A percentile compares a stretch with the other conserved stretches of the same genome.
Conservation (phyloP, 2,888 invertebrate species). For the Pyrochroa serraticornis region DNA sequence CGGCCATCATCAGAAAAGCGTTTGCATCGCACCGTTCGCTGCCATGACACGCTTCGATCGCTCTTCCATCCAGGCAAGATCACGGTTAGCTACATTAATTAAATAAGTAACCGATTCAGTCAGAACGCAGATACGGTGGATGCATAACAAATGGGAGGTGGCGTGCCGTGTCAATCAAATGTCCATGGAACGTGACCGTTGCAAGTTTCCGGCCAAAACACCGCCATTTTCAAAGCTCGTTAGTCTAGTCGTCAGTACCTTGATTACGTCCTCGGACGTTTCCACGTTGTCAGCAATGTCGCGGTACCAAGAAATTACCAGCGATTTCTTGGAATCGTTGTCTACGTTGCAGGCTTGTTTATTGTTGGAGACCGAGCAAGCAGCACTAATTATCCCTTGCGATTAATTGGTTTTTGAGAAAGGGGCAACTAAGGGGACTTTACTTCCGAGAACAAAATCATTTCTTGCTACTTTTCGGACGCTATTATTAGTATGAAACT, state of each 20-base stretch:
- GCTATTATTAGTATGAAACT: no score
- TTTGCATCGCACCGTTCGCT: slow-evolving; percentile 13
- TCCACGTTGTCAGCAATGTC: slow-evolving; percentile 29
- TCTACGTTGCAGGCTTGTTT: no score
- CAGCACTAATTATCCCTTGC: slow-evolving; percentile 20
- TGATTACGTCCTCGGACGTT: slow-evolving; percentile 30
- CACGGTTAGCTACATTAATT: slow-evolving; percentile 25
- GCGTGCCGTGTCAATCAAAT: slow-evolving; percentile 36
- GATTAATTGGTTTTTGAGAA: background rate
- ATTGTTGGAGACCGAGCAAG: slow-evolving; percentile 5
- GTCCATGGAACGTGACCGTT: slow-evolving; percentile 34
- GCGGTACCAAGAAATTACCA: slow-evolving; percentile 7
- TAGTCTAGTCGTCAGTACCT: slow-evolving; percentile 33
- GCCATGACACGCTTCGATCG: slow-evolving; percentile 12
- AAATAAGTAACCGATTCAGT: slow-evolving; percentile 33
- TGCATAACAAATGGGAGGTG: slow-evolving; percentile 41
- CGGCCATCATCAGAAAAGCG: background rate
- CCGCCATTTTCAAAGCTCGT: slow-evolving; percentile 28
- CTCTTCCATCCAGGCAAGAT: background rate
- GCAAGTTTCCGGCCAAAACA: slow-evolving; percentile 33
- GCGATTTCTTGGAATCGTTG: slow-evolving; percentile 6
- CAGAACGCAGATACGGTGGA: slow-evolving; percentile 31
- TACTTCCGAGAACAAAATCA: no score
- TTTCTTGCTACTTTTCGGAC: no score
- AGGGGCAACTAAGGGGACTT: no score